Evolutionary conservation across 2,888 invertebrate species (phyloP).

Genomic region (Tenthredo livida): DNA sequence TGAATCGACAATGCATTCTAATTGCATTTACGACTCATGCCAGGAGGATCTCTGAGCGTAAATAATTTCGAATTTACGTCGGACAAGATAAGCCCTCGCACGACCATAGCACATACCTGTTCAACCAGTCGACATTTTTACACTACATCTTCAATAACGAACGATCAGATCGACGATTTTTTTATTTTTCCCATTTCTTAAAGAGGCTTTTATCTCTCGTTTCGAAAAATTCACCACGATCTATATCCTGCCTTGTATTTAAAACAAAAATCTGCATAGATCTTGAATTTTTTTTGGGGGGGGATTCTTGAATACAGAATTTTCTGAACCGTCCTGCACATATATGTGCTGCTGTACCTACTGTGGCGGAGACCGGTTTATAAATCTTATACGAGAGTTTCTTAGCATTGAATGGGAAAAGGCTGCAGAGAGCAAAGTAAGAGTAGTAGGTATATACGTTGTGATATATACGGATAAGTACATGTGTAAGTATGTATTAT

Average conservation of each 20-base stretch:
- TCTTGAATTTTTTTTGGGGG: conserved; percentile 3
- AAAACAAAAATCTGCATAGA: conserved; percentile 25
- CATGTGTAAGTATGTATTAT: conserved; percentile 5
- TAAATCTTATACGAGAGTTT: conserved; percentile 36
- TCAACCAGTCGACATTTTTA: conserved; percentile 3
- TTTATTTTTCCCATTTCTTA: no score
- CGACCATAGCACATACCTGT: background rate
- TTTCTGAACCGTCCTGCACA: conserved; percentile 1
- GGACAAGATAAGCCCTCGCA: conserved; percentile 8
- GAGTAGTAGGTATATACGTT: background rate
- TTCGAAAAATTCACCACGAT: background rate
- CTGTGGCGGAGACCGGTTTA: conserved; percentile 41
- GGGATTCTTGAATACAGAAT: conserved; percentile 28
- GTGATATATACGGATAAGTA: background rate
- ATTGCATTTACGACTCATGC: conserved; percentile 36
- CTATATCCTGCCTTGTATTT: background rate
- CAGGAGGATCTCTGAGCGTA: conserved; percentile 4
- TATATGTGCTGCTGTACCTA: background rate
- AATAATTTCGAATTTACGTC: conserved; percentile 41
- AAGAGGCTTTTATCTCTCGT: background rate
- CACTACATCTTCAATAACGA: background rate
- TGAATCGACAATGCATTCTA: conserved; percentile 29
- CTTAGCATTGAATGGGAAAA: conserved; percentile 49
- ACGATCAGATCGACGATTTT: background rate
- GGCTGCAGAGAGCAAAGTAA: background rate